Base-by-base conservation (phyloP, 2,888 invertebrate genomes). In the Tetheella fluctuosa region DNA sequence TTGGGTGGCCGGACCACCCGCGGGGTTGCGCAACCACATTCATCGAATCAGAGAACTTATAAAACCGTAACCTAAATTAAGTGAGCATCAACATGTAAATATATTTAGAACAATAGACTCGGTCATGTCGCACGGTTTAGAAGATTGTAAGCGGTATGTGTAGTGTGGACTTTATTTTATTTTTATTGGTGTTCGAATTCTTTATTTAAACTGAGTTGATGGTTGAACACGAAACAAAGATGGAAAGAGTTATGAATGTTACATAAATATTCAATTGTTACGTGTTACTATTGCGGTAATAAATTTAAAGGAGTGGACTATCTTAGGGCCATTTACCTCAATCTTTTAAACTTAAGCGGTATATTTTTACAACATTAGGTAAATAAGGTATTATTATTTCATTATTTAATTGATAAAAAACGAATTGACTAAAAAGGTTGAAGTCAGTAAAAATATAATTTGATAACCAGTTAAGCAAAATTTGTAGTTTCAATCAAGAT, bases 1-100 rank as follows among this genome's bases (percentile, higher is more conserved):
- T 55, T 69, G 80, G 78, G 78, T 76, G 79, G 77, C 75, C 88
- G 74, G 88, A 83, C 88, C 89, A 88, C 89, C 87, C 87, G 82
- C 69, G 67, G 52, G 63, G 68, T 72, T 73, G 74, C 73, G 75
- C 72, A 69, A 75, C 64, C 63, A 65, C 63, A 61, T 53, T 39
- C 39, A n/a, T 39, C 39, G 39, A 39, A 39, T 39, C 39, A 39
- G n/a, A n/a, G 39, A 54, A 60, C 67, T 71, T 57, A 59, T 59
- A 59, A 68, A 28, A 66, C 62, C 59, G 60, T 80, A 80, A 80
- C 80, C 82, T 77, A 81, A 85, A 87, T 85, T 85, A 81, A 84
- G 80, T 81, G 77, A 71, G 74, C 81, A 84, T 85, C 84, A 82
- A 74, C 78, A 79, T 83, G 83, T 83, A 67, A 76, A 76, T 78